phyloP scores from a whole-genome alignment of 2,888 invertebrate genomes.

The Drosophila infuscata region DNA sequence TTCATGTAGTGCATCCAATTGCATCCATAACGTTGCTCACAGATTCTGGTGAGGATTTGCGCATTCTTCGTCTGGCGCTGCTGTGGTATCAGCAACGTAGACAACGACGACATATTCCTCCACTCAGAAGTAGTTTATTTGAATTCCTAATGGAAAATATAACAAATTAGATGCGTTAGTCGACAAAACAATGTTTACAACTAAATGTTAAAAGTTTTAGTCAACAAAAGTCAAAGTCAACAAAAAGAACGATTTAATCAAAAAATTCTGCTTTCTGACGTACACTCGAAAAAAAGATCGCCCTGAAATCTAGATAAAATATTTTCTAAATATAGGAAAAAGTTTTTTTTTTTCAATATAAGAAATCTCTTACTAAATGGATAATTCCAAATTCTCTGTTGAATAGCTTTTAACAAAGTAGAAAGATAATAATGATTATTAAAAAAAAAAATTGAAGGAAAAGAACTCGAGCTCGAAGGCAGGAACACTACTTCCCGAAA shows the following conservation, averaged over 20 bases:
- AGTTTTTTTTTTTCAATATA: too few species aligned
- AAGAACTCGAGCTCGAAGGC: neutral
- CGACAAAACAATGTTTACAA: conserved; percentile 20
- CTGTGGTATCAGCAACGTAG: conserved; percentile 50
- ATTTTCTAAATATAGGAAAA: too few species aligned
- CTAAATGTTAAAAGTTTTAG: neutral
- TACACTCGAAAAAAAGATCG: neutral
- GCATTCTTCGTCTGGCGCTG: conserved; percentile 38
- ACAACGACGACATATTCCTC: conserved; percentile 47
- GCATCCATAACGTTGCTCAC: conserved; percentile 34
- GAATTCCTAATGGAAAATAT: conserved; percentile 23
- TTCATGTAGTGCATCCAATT: conserved; percentile 44
- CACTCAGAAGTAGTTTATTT: conserved; percentile 10
- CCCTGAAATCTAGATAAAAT: too few species aligned
- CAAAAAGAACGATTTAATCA: neutral
- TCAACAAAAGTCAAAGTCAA: neutral
- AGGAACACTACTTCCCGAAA: neutral
- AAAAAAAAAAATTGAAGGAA: neutral
- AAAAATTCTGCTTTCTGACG: neutral
- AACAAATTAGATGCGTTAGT: neutral
- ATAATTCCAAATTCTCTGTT: too few species aligned
- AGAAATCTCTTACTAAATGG: too few species aligned
- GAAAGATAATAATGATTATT: too few species aligned
- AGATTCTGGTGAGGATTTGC: conserved; percentile 35
- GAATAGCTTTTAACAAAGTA: too few species aligned